Evolutionary conservation across 2,797 vertebrate species (phyloP).

Genomic region (Gallinago stenura): DNA sequence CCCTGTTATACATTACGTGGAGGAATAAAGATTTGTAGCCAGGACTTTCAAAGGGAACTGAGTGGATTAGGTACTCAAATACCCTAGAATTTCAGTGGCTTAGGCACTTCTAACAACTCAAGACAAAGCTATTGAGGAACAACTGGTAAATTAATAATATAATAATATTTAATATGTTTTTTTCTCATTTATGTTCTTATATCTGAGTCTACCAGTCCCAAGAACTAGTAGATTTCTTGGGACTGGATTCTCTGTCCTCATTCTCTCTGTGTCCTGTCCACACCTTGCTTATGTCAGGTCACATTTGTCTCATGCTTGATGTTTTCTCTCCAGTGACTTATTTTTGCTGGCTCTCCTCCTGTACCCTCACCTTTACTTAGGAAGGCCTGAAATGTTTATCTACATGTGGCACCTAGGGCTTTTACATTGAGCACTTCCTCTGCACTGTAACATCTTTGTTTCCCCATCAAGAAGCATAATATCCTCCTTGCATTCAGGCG

Average conservation of each 20-base stretch:
- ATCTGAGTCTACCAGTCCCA: neutral
- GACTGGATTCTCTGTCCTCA: neutral
- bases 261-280: neutral
- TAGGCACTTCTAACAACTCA: conserved; percentile 10
- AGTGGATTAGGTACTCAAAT: neutral
- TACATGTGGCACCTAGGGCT: neutral
- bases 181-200: neutral
- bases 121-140: neutral
- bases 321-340: neutral
- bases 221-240: neutral
- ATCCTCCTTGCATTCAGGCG: neutral
- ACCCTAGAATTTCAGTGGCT: conserved; percentile 14
- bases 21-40: neutral
- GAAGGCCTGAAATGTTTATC: neutral
- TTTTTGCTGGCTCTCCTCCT: neutral
- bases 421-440: neutral
- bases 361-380: neutral
- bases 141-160: neutral
- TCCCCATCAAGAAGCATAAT: neutral
- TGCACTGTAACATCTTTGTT: conserved; percentile 9
- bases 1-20: neutral
- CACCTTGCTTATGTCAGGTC: neutral
- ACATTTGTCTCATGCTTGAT: neutral
- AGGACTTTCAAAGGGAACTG: neutral
- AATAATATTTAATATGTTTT: neutral